Evolutionary conservation across 2,888 invertebrate species (phyloP).

Genomic region (Acleris holmiana): DNA sequence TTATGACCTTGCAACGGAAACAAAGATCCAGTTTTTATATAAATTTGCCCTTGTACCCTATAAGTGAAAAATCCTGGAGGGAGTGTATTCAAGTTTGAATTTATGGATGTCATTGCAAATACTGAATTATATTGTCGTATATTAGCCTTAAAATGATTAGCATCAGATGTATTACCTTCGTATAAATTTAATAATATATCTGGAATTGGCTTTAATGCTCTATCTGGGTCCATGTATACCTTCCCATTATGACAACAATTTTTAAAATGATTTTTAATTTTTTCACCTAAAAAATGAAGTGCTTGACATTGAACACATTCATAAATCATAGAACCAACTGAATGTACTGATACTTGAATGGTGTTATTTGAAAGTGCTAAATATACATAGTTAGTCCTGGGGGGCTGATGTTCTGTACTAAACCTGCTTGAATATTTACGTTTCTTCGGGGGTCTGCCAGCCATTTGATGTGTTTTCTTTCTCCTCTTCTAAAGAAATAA

Average conservation of each 20-base stretch:
- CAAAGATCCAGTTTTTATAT: constrained; percentile 1
- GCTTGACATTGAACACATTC: too few relatives aligned
- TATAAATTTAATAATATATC: constrained; percentile 38
- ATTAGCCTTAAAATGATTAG: constrained; percentile 29
- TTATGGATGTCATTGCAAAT: constrained; percentile 33
- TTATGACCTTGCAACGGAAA: constrained; percentile 24
- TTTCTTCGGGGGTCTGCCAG: too few relatives aligned
- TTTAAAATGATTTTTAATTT: constrained; percentile 20
- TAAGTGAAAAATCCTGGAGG: not conserved
- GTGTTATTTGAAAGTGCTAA: too few relatives aligned
- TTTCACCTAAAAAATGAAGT: constrained; percentile 3
- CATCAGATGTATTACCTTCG: constrained; percentile 28
- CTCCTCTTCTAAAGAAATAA: too few relatives aligned
- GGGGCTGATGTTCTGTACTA: too few relatives aligned
- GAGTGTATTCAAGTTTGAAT: constrained; percentile 2
- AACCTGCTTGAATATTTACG: too few relatives aligned
- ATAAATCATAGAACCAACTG: too few relatives aligned
- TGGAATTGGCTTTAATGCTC: constrained; percentile 31
- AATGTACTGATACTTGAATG: too few relatives aligned
- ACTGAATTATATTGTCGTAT: constrained; percentile 29
- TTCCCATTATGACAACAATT: constrained; percentile 10
- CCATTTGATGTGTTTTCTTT: too few relatives aligned
- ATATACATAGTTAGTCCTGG: too few relatives aligned
- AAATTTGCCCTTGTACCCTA: constrained; percentile 36
- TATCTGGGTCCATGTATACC: too few relatives aligned